Evolutionary conservation across 2,113 vertebrate genomes (phyloP), one percentile per base, ranked within the genome.

Genomic region (Poeciliopsis prolifica): DNA sequence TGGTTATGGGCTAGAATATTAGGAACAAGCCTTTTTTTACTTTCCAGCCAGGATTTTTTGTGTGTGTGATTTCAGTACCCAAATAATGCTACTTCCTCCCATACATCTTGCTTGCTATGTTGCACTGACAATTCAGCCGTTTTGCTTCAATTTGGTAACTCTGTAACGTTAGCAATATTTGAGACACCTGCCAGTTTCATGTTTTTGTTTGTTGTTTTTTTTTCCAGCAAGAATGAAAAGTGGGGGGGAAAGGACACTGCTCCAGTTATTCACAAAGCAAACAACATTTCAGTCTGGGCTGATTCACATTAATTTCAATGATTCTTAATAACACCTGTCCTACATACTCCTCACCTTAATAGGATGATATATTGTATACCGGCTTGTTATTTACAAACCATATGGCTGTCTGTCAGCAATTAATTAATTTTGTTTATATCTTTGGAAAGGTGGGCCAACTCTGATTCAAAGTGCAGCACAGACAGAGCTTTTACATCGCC

Each of bases 331-430:
- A 61, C 68, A 74, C 69, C 71, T 83, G 70, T 13, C 30, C 29
- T 40, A 51, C 65, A 68, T 75, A 58, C 72, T 65, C 61, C 68
- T 68, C 40, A 75, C 70, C 65, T 68, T 82, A 88, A 85, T 86
- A 29, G 58, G 54, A 88, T 83, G 77, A 89, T 84, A 64, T 81
- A 86, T 86, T 68, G 71, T 60, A 29, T 42, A 10, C 26, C 30
- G 15, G 13, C 42, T 54, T 79, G 64, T 81, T 79, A 58, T 84
- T 87, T 70, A 77, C 37, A 65, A 64, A 73, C 85, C 87, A 88
- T 88, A 78, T 83, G 84, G 74, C 73, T 64, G 68, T 82, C 80
- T 77, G 76, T 75, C 69, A 82, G 72, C 62, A 76, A 78, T 82
- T 40, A 67, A 90, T 87, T 82, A 75, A 75, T 85, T n/a, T 75